Evolutionary conservation across 2,113 vertebrate genomes (phyloP).

Genomic region (Pseudopipra pipra): DNA sequence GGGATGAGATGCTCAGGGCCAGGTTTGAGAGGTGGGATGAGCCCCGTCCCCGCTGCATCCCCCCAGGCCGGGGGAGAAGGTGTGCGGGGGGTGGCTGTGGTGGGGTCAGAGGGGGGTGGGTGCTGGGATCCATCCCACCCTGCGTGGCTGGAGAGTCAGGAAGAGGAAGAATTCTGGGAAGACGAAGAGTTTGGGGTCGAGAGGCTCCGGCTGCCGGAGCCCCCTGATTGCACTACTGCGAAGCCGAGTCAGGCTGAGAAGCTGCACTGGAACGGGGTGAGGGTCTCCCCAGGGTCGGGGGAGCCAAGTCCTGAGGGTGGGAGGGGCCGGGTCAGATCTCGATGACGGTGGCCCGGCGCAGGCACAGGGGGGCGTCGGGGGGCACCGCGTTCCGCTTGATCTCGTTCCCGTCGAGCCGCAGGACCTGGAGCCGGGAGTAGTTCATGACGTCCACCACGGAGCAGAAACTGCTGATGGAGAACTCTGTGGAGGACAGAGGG

Average conservation of each 20-base stretch:
- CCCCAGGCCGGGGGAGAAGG: not conserved
- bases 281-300: not conserved
- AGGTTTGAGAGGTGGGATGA: rapidly evolving
- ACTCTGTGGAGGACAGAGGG: conserved; percentile 75
- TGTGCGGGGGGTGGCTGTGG: rapidly evolving
- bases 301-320: not conserved
- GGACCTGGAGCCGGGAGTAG: conserved; percentile 89
- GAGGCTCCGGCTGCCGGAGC: not conserved
- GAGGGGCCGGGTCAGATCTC: conserved; percentile 74
- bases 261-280: conserved; percentile 7
- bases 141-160: rapidly evolving
- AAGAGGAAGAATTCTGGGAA: not conserved
- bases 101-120: not conserved
- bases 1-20: not conserved
- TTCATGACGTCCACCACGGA: conserved; percentile 84
- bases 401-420: conserved; percentile 91
- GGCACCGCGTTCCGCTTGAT: conserved; percentile 82
- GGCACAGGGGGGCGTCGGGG: conserved; percentile 81
- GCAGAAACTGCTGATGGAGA: conserved; percentile 94
- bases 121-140: not conserved
- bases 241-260: conserved; percentile 64
- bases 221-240: not conserved
- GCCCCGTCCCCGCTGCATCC: not conserved
- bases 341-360: conserved; percentile 84
- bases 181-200: not conserved